Conservation (phyloP, 1,140 invertebrate species). For the Odontomachus brunneus region DNA sequence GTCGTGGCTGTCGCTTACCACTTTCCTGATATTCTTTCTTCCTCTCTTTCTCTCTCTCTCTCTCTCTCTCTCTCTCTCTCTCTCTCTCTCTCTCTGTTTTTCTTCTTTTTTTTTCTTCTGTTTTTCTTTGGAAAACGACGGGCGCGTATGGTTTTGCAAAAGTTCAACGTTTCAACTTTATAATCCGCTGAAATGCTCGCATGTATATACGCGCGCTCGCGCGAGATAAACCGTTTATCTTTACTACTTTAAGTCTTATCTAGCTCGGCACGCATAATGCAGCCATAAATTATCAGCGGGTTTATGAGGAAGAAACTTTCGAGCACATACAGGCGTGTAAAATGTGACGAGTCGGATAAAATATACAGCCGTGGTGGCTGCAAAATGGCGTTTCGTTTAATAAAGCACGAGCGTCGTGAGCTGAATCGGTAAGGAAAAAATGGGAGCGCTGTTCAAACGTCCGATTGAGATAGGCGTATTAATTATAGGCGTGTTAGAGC, state of each 20-base stretch:
- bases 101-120: too few relatives aligned
- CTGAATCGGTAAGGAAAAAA: too few relatives aligned
- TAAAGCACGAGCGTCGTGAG: background rate
- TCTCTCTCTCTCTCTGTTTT: background rate
- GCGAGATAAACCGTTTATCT: slow-evolving; percentile 37
- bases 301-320: slow-evolving; percentile 26
- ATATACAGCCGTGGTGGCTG: background rate
- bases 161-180: slow-evolving; percentile 25
- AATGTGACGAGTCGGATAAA: background rate
- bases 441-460: too few relatives aligned
- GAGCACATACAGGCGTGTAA: background rate
- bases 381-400: background rate
- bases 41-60: too few relatives aligned
- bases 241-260: slow-evolving; percentile 32
- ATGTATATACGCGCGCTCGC: background rate
- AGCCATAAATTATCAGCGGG: slow-evolving; percentile 30
- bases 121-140: background rate
- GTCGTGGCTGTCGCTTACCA: background rate
- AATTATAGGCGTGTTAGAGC: too few relatives aligned
- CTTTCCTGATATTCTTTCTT: too few relatives aligned
- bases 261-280: background rate
- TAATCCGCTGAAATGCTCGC: background rate
- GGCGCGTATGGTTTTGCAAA: background rate
- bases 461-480: too few relatives aligned
- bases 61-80: too few relatives aligned